A percentile compares a stretch with the other conserved stretches of the same genome.
phyloP scores from a whole-genome alignment of 2,113 vertebrate genomes.

The Psophia crepitans region DNA sequence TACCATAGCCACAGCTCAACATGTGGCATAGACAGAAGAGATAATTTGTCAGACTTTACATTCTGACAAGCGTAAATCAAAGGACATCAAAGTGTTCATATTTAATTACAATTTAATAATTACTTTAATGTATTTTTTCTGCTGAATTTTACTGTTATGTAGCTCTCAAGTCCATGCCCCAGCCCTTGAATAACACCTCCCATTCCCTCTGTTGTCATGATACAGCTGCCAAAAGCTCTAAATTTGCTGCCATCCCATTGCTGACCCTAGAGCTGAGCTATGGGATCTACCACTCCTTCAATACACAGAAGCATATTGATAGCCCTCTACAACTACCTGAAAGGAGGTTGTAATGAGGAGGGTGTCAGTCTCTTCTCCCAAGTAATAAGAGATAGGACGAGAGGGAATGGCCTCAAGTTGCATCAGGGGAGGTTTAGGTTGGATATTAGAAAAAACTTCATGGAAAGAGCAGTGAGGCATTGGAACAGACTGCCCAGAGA shows the following conservation, averaged over 20 bases:
- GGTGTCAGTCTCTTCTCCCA: no score
- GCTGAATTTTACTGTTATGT: not conserved
- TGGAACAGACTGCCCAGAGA: no score
- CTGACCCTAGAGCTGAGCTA: not conserved
- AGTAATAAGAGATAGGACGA: no score
- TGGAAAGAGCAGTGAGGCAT: no score
- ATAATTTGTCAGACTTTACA: not conserved
- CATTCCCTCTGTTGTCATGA: not conserved
- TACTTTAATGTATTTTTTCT: not conserved
- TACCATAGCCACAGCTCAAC: not conserved
- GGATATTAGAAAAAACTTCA: no score
- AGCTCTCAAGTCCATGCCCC: not conserved
- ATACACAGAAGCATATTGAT: no score
- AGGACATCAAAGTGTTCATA: not conserved
- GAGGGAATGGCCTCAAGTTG: no score
- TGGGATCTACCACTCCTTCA: not conserved
- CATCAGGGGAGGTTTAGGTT: no score
- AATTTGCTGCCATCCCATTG: not conserved
- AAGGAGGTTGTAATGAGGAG: no score
- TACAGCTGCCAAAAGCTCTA: not conserved
- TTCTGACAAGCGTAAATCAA: not conserved
- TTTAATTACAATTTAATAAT: not conserved
- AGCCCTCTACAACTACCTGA: no score
- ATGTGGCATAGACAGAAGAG: not conserved
- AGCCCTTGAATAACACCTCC: not conserved